Evolutionary conservation across 1,140 invertebrate genomes (phyloP).

Genomic region (Ylistrum balloti): DNA sequence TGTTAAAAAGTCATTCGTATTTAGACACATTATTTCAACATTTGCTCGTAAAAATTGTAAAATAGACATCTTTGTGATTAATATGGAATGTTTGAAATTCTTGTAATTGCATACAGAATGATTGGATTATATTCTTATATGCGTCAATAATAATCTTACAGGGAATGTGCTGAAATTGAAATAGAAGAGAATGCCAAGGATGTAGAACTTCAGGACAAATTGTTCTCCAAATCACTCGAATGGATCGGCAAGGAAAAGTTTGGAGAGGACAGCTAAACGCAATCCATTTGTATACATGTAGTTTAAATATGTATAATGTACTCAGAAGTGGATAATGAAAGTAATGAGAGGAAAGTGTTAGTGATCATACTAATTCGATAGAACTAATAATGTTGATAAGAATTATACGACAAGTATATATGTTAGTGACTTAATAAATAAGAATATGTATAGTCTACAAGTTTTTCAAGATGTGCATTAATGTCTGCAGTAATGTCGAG

Average conservation of each 20-base stretch:
- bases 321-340: not conserved
- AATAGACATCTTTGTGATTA: no score
- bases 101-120: no score
- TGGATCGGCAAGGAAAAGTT: slow-evolving; percentile 67
- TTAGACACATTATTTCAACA: no score
- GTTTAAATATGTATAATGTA: no score
- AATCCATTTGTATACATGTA: not conserved
- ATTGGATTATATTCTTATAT: no score
- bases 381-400: not conserved
- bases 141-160: slow-evolving; percentile 63
- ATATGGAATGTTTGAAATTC: no score
- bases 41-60: no score
- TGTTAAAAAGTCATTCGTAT: no score
- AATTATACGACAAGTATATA: not conserved
- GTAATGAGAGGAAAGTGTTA: not conserved
- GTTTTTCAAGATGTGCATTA: not conserved
- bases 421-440: not conserved
- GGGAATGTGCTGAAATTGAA: slow-evolving; percentile 67
- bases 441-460: not conserved
- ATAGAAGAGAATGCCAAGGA: slow-evolving; percentile 58
- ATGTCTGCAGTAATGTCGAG: not conserved
- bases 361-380: not conserved
- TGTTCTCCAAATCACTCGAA: slow-evolving; percentile 68
- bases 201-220: slow-evolving; percentile 64
- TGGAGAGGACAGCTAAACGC: slow-evolving; percentile 24